Base-by-base conservation (phyloP, 2,797 vertebrate species). In the Geotrypetes seraphini region DNA sequence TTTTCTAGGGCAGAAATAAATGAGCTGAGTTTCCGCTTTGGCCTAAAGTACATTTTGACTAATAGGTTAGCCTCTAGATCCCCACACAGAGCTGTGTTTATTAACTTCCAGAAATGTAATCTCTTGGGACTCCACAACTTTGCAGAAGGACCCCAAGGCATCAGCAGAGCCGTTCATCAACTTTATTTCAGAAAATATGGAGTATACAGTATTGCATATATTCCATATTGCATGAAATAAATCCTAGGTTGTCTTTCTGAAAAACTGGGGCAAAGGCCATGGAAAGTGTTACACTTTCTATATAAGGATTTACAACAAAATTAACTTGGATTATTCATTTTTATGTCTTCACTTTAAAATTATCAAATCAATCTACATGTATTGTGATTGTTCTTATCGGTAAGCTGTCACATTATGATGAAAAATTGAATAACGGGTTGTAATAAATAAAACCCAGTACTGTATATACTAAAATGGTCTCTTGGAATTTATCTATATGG, bases 1-100 rank as follows among this genome's bases (percentile, higher is more conserved):
- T 68, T 55, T 75, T 68, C 76, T 71, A 76, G 73, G n/a, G 67
- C 60, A 83, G 68, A 85, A 87, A 81, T 86, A 86, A 88, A 82
- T 79, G 73, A 83, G 68, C 47, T 68, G 46, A 58, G 46, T 48
- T 81, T 69, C 79, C 65, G 63, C 45, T 52, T 75, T 81, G 71
- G 66, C 71, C 75, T 75, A 63, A 59, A 86, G 66, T 73, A 70
- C 36, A 34, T 79, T 71, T 72, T 83, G 78, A 86, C 73, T 86
- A 83, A 84, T 81, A 79, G 73, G 56, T 53, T 61, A 56, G 14
- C 49, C 45, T 70, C 26, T 50, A 60, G 24, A 53, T 58, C 44
- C 44, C 50, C 50, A 36, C 31, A 42, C 10, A 53, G 40, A 56
- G 60, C 11, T 69, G 17, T 49, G 29, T 54, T 61, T 57, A 75